Evolutionary conservation across 2,113 vertebrate species (phyloP).

Genomic region (Apteryx owenii): DNA sequence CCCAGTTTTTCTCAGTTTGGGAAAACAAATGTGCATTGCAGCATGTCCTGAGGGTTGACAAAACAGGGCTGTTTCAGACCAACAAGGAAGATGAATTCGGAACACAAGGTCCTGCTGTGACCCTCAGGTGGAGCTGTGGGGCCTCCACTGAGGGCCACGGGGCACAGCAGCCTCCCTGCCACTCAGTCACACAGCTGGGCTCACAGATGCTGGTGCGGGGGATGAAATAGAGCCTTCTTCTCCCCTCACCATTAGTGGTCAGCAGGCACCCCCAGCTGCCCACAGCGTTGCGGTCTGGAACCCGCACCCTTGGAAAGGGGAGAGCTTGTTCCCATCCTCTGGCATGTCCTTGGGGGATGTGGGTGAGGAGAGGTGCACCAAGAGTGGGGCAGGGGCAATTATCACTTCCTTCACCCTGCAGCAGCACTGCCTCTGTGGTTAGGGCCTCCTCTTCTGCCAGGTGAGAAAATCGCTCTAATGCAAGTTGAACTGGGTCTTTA

Average conservation of each 20-base stretch:
- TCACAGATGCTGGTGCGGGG: fast-evolving
- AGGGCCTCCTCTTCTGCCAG: neutral
- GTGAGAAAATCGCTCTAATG: fast-evolving
- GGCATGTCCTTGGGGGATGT: neutral
- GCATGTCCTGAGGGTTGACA: conserved; percentile 17
- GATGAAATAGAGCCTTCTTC: neutral
- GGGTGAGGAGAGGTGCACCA: neutral
- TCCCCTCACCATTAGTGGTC: neutral
- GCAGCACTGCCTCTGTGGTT: fast-evolving
- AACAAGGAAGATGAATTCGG: neutral
- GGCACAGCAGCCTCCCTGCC: neutral
- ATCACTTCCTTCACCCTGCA: fast-evolving
- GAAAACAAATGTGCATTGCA: conserved; percentile 65
- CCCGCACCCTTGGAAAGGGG: fast-evolving
- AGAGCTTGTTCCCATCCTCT: neutral
- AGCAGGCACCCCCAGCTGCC: neutral
- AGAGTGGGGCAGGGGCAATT: neutral
- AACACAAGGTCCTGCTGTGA: fast-evolving
- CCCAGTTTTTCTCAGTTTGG: conserved; percentile 63
- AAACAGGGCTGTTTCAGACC: neutral
- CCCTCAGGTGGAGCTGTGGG: conserved; percentile 2
- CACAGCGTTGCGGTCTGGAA: neutral
- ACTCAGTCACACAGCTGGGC: neutral
- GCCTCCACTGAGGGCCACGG: neutral
- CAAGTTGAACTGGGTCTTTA: fast-evolving